Evolutionary conservation across 2,797 vertebrate species (phyloP), one percentile per base, ranked within the genome.

Genomic region (Antennarius maculatus): DNA sequence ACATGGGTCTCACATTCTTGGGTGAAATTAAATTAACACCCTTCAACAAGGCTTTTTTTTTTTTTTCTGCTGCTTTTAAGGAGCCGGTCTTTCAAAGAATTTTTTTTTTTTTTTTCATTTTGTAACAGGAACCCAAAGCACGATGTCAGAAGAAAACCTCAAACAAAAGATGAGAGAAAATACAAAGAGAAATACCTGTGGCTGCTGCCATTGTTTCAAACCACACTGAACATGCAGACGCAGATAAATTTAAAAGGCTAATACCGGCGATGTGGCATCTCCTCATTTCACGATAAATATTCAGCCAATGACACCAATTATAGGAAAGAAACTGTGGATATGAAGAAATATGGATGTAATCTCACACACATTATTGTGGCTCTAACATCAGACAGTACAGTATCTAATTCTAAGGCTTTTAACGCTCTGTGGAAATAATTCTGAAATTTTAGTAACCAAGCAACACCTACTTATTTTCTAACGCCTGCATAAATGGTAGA

Each of bases 11-110:
- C 48, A 42, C 49, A 55, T 13, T 53, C 57, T 55, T 46, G 31
- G 66, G 47, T 27, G 17, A 67, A 80, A 80, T 63, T 28, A 66
- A 79, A 88, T 77, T 14, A 79, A 74, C 68, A 74, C 56, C 66
- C 77, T 49, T 55, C 27, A 17, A 41, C 68, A 7, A 63, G 45
- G 67, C 42, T 67, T 47, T 78, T 74, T 66, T 60, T 49, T 47
- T 78, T 73, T 66, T 62, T 49, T 71, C 51, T 16, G 50, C 59
- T 74, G 56, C 28, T 62, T 74, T 71, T 77, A n/a, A 2, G 79
- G 59, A 77, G 53, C 54, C 31, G n/a, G 51, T 45, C 16, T 79
- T 53, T 73, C 18, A 75, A 69, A 66, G 29, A 59, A 23, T 23
- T 23, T 23, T 34, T 45, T 1, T 50, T 54, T 60, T 66, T 34